These are phyloP conservation scores for Cephalophus harveyi DNA, from an alignment of 2,113 vertebrate genomes.

Conservation along the genomic window DNA sequence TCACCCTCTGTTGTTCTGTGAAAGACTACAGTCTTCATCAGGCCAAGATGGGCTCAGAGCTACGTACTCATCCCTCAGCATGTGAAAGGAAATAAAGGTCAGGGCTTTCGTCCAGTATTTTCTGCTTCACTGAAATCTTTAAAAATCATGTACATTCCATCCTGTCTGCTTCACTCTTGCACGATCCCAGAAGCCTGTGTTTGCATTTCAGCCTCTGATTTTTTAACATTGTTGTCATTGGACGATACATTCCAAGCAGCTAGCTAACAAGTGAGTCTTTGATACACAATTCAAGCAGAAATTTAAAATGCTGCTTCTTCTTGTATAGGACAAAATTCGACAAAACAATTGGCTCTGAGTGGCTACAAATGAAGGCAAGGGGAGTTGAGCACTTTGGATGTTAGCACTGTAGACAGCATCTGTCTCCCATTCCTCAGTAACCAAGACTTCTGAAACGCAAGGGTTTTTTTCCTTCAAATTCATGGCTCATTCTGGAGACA, in stretches of 20 bases:
- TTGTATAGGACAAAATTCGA: background rate
- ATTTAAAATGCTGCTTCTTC: background rate
- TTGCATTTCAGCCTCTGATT: background rate
- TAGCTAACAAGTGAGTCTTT: background rate
- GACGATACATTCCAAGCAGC: background rate
- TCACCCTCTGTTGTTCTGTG: background rate
- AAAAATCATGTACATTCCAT: background rate
- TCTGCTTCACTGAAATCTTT: background rate
- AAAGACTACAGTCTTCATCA: background rate
- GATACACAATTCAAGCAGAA: background rate
- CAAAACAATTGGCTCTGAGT: background rate
- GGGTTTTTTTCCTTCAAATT: background rate
- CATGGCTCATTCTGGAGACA: background rate
- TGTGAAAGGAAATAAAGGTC: background rate
- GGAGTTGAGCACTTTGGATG: background rate
- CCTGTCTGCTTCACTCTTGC: background rate
- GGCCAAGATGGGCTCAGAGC: too few species aligned
- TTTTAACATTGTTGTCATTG: background rate
- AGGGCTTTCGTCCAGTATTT: background rate
- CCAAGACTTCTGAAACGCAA: background rate
- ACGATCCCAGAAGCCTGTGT: background rate
- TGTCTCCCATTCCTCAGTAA: background rate
- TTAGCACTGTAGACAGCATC: background rate
- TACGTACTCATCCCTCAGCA: background rate
- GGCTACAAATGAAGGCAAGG: background rate